Evolutionary conservation across 1,140 invertebrate genomes (phyloP), one percentile per base, ranked within the genome.

Genomic region (Brachionus sp.): DNA sequence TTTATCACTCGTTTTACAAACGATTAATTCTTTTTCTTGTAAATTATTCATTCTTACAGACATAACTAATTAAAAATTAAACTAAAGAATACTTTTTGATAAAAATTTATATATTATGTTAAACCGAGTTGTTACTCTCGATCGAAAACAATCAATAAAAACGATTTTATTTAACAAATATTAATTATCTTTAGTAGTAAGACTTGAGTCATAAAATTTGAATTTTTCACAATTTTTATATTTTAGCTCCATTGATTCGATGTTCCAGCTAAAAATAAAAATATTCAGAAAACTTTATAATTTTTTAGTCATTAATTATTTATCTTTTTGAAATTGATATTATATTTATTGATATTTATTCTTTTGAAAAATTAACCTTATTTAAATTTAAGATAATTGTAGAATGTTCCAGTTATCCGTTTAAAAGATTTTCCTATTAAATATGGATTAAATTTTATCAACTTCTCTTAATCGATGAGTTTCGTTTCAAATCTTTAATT

Each of bases 211-310:
- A 75, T 29, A 75, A 44, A 75, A 75, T 75, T 46, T 46, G 25
- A 46, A 75, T 46, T 75, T 75, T 46, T 19, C 25, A 44, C 19
- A 25, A 46, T 75, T 75, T 75, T 7, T 7, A 23, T 75, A 75
- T 46, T 75, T 44, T 9, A 75, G 7, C 37, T 75, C 70, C 70
- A 75, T 75, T 13, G 39, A 50, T 46, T 75, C 35, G 6, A 75
- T 46, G 23, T 75, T 75, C 70, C 70, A 75, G 5, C 70, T 46
- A 39, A 39, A 42, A 70, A 39, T 0, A 42, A 6, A 35, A 70
- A 70, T 6, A 53, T 53, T 19, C 9, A 53, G 7, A 5, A 16
- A 53, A 64, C 6, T 64, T 42, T 68, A 44, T 44, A 75, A 23
- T 13, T 0, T 44, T 3, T 23, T 29, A 46, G 33, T 2, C 10